These are phyloP conservation scores for Bombus confusus DNA, from an alignment of 1,140 invertebrate species.

Conservation along the genomic window DNA sequence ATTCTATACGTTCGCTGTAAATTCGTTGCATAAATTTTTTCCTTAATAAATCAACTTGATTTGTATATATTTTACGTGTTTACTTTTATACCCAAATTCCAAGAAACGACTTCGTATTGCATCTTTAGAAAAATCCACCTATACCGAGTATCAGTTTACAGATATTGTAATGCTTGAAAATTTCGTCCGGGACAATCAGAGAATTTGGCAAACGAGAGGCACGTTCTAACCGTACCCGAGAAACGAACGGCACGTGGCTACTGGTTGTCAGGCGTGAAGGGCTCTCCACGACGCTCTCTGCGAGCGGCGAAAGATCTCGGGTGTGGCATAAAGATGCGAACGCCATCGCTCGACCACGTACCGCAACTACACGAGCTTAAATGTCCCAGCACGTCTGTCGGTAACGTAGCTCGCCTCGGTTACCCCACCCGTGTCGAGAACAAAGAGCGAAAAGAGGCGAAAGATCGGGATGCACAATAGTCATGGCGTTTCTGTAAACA, in stretches of 20 bases:
- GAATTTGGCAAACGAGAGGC: conserved; percentile 10
- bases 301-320: conserved; percentile 71
- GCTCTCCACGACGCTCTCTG: conserved; percentile 30
- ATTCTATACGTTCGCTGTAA: neutral
- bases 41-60: neutral
- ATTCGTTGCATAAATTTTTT: neutral
- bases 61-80: neutral
- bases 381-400: conserved; percentile 41
- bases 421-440: neutral
- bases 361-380: conserved; percentile 16
- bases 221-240: conserved; percentile 65
- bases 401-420: conserved; percentile 59
- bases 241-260: conserved; percentile 70
- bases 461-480: conserved; percentile 4
- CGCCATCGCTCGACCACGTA: conserved; percentile 70
- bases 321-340: conserved; percentile 74
- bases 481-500: conserved; percentile 66
- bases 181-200: neutral
- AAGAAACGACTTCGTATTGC: fast-evolving
- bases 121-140: no score
- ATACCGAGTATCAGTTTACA: neutral
- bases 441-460: conserved; percentile 23
- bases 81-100: neutral
- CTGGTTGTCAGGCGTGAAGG: conserved; percentile 65
- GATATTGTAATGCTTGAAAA: no score